Percentiles rank a stretch among this genome's conserved stretches.
Evolutionary conservation across 2,113 vertebrate species (phyloP).

Genomic region (Callionymus lyra): DNA sequence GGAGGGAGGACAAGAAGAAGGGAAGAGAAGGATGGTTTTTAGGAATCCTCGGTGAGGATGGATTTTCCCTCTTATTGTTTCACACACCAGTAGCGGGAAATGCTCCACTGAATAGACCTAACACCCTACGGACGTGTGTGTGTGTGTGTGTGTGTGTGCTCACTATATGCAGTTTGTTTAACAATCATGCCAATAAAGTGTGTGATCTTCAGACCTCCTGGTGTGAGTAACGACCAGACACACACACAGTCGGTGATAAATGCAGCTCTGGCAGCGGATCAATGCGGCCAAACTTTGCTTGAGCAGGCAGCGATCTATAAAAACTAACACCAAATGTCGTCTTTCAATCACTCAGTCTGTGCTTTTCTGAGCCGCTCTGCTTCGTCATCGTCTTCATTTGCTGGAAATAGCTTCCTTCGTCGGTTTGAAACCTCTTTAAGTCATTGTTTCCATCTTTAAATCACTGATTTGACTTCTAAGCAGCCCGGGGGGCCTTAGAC

Average conservation of each 20-base stretch:
- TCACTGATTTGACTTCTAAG: too few species aligned
- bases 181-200: too few species aligned
- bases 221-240: conserved; percentile 1
- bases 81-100: conserved; percentile 39
- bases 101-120: conserved; percentile 43
- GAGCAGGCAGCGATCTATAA: conserved; percentile 94
- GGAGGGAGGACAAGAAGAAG: too few species aligned
- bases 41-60: too few species aligned
- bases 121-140: conserved; percentile 26
- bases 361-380: too few species aligned
- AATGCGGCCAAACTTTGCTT: conserved; percentile 96
- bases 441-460: too few species aligned
- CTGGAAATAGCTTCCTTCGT: not conserved
- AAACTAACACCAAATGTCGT: conserved; percentile 53
- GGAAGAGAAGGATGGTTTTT: too few species aligned
- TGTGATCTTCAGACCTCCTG: too few species aligned
- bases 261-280: conserved; percentile 90
- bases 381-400: not conserved
- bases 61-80: conserved; percentile 57
- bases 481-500: too few species aligned
- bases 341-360: conserved; percentile 1
- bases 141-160: conserved; percentile 3
- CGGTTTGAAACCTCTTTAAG: too few species aligned
- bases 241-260: conserved; percentile 69
- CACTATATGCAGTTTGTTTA: too few species aligned